Percentiles rank a stretch among this genome's conserved stretches.
phyloP scores from a whole-genome alignment of 92 coral and sea anemone species.

The Phenganax stokvisi region DNA sequence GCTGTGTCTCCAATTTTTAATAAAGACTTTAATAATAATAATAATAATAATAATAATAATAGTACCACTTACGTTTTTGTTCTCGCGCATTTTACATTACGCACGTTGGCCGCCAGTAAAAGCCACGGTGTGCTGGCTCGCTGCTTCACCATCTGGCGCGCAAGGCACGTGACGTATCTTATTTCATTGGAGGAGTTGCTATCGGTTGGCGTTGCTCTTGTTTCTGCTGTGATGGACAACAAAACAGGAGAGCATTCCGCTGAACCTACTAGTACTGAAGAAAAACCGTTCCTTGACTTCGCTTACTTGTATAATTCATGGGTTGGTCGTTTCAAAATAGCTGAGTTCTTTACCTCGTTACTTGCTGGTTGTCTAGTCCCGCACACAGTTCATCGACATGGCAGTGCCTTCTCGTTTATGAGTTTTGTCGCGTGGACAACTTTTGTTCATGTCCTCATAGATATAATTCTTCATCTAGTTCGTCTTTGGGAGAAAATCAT shows the following conservation, averaged over 20 bases:
- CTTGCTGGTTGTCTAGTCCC: slow-evolving; percentile 28
- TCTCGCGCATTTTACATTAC: too few relatives aligned
- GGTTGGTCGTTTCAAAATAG: slow-evolving; percentile 26
- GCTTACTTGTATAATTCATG: background rate
- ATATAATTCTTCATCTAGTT: slow-evolving; percentile 68
- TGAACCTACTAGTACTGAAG: background rate
- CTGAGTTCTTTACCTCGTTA: slow-evolving; percentile 26
- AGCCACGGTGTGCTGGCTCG: too few relatives aligned
- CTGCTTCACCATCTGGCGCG: too few relatives aligned
- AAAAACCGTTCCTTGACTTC: slow-evolving; percentile 19
- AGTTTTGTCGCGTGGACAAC: slow-evolving; percentile 84
- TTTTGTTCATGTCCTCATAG: slow-evolving; percentile 68
- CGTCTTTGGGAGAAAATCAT: slow-evolving; percentile 81
- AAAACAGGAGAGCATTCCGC: background rate
- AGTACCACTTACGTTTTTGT: too few relatives aligned
- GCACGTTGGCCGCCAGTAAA: too few relatives aligned
- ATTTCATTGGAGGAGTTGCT: background rate
- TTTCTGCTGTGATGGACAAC: background rate
- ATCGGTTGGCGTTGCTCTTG: background rate
- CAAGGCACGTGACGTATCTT: too few relatives aligned
- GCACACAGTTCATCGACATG: slow-evolving; percentile 16
- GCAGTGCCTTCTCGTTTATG: slow-evolving; percentile 52
- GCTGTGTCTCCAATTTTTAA: too few relatives aligned
- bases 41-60: too few relatives aligned
- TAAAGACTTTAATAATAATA: too few relatives aligned